Conservation (phyloP, 2,113 vertebrate species). For the Genyomyrus donnyi region DNA sequence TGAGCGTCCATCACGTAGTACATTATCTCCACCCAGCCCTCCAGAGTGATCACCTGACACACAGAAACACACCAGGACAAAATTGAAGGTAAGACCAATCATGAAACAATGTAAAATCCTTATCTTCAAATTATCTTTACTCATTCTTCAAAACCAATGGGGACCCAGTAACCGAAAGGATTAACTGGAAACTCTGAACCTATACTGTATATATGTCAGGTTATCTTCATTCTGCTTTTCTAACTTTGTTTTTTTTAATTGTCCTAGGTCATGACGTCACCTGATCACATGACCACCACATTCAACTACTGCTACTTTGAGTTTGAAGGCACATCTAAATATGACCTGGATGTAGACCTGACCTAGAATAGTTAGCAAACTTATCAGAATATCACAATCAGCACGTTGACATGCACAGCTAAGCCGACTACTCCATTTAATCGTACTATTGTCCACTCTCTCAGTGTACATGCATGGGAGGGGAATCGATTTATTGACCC, state of each 20-base stretch:
- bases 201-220: neutral
- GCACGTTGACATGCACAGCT: too few species aligned
- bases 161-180: neutral
- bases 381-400: neutral
- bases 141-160: neutral
- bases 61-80: slow-evolving; percentile 3
- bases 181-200: neutral
- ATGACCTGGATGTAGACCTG: neutral
- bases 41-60: slow-evolving; percentile 86
- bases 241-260: neutral
- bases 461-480: too few species aligned
- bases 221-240: neutral
- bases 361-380: neutral
- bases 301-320: neutral
- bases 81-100: neutral
- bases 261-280: neutral
- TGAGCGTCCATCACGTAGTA: slow-evolving; percentile 98
- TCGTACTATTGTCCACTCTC: too few species aligned
- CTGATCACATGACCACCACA: neutral
- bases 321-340: neutral
- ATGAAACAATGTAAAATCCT: neutral
- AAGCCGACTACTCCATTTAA: too few species aligned
- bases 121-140: neutral
- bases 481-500: too few species aligned
- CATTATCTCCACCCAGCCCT: slow-evolving; percentile 99